Base-by-base conservation (phyloP, 2,888 invertebrate species). In the Ctena decussata region DNA sequence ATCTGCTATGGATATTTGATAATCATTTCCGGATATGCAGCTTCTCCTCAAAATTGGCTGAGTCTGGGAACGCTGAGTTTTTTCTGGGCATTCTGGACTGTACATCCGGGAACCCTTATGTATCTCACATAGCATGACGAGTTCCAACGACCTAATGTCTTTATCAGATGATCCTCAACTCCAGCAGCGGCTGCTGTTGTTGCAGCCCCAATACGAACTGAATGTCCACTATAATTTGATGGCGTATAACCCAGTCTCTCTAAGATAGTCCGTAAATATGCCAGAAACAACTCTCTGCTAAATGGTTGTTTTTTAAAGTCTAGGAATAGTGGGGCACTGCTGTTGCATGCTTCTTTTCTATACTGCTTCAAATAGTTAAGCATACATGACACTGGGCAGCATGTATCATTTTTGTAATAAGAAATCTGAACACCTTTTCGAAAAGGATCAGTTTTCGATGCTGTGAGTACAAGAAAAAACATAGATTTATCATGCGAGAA, bases 401-500 rank as follows among this genome's bases (percentile, higher is more conserved):
- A n/a, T 11, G 18, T 41, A 32, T 3, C n/a, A 2, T 30, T 77
- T 21, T 70, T 44, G 44, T 39, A 77, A 24, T 30, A 41, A 11
- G 39, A 30, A 8, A 77, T 70, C 8, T 21, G n/a, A 0, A 70
- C 35, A 24, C 76, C 76, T 27, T 32, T 24, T 30, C 24, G 11
- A 41, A 60, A 39, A 2, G 41, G 41, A 32, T 77, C 77, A 8
- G 77, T 70, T 70, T 77, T 70, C 21, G 65, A 78, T 8, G 41
- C 32, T 32, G 6, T 27, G 30, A 78, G 70, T 0, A 15, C 15
- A 0, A 70, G 24, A 46, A 12, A 18, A n/a, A 44, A 44, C 21
- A 70, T 60, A 5, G 60, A 30, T 12, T 30, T 60, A 30, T 30
- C 8, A 11, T 24, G 5, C 18, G 60, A 24, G 12, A 60, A 30